Evolutionary conservation across 2,797 vertebrate genomes (phyloP).

Genomic region (Allobates femoralis): DNA sequence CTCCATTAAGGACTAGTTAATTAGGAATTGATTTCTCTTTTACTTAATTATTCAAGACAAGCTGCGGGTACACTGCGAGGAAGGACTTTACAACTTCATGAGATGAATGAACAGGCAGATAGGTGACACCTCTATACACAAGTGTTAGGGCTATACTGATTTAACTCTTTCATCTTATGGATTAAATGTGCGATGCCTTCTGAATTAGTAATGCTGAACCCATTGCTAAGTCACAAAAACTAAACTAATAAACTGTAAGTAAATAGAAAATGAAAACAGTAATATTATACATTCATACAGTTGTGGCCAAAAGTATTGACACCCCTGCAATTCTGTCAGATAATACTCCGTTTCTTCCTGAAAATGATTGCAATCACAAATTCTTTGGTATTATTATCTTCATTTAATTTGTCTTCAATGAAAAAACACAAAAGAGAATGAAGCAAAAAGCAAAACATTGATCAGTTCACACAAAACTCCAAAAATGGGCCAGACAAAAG

Average conservation of each 20-base stretch:
- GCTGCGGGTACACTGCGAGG: slow-evolving; percentile 46
- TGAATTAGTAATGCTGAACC: neutral
- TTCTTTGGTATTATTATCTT: too few relatives aligned
- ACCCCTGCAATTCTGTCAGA: too few relatives aligned
- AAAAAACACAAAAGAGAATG: too few relatives aligned
- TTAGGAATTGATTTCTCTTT: slow-evolving; percentile 70
- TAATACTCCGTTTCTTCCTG: too few relatives aligned
- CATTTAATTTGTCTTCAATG: too few relatives aligned
- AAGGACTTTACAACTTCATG: slow-evolving; percentile 7
- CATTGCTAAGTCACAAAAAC: neutral
- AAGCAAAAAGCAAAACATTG: too few relatives aligned
- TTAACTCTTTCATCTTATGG: neutral
- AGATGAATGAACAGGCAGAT: neutral
- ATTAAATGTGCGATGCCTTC: neutral
- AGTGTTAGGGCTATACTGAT: neutral
- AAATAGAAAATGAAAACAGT: neutral
- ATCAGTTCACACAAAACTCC: too few relatives aligned
- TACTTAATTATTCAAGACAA: slow-evolving; percentile 69
- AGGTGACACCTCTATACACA: neutral
- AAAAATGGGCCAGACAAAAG: too few relatives aligned
- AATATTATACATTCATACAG: too few relatives aligned
- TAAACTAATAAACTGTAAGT: neutral
- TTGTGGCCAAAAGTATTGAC: too few relatives aligned
- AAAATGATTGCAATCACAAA: too few relatives aligned
- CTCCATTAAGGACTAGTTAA: slow-evolving; percentile 66